Base-by-base conservation (phyloP, 2,888 invertebrate species). In the Trachelus tabidus region DNA sequence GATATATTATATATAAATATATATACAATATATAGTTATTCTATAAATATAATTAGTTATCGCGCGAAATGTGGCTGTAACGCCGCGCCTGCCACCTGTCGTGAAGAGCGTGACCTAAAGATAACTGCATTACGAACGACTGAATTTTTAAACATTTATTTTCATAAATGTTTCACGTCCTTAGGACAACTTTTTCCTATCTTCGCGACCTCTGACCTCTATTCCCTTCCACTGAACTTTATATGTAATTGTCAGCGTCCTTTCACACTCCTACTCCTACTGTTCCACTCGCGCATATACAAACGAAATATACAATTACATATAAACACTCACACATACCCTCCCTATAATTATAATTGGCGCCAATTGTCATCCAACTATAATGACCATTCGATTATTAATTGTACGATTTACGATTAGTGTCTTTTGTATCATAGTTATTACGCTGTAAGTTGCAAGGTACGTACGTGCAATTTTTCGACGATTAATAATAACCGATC, bases 401-500 rank as follows among this genome's bases (percentile, higher is more conserved):
- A 56, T 56, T 56, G 40, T 84, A 83, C 83, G 84, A 88, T 85
- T 56, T 87, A 87, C 82, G 83, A 80, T 87, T 89, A 87, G 87
- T 87, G 85, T 88, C 85, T 89, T 90, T 89, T 90, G 89, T 90
- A 89, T 88, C 84, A 90, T 89, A 89, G 86, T 89, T 88, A 89
- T 85, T 89, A 85, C 87, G 87, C 84, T 85, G 87, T 88, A 85
- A 90, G 86, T 89, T 89, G 87, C 87, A 84, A 85, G 82, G 84
- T 88, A 88, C 84, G 85, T 87, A 88, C 84, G 85, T 87, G 89
- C 89, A 90, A 89, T 89, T 89, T 88, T 88, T 87, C 86, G 87
- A 89, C 87, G 87, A 89, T 87, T 86, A 90, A 90, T 90, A 89
- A 90, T 90, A 90, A 90, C 85, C 89, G 85, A 90, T 88, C 87